A percentile compares a stretch with the other conserved stretches of the same genome.
Evolutionary conservation across 2,797 vertebrate species (phyloP).

Genomic region (Platalea minor): DNA sequence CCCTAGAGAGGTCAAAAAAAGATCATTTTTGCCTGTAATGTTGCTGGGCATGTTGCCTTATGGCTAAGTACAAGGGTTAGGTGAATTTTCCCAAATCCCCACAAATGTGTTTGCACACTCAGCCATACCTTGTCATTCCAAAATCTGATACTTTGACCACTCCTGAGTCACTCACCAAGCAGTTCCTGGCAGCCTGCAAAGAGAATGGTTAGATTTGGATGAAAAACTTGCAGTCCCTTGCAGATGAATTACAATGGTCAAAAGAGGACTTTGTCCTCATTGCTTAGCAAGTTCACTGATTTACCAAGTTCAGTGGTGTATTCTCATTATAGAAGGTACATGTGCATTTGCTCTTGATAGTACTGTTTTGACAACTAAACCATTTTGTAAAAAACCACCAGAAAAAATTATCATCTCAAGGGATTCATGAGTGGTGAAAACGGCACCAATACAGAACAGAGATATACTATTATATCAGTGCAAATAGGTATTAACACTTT

Average conservation of each 20-base stretch:
- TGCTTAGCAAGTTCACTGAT: background rate
- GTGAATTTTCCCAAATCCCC: background rate
- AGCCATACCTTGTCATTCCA: constrained; percentile 90
- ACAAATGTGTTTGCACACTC: background rate
- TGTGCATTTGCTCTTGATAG: background rate
- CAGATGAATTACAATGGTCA: background rate
- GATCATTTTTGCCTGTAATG: background rate
- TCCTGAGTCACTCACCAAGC: constrained; percentile 85
- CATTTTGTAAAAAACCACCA: background rate
- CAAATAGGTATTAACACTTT: background rate
- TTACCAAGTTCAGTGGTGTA: background rate
- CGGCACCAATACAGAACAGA: background rate
- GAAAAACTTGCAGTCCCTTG: background rate
- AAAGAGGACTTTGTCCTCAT: background rate
- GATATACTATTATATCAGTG: background rate
- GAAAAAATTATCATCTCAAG: background rate
- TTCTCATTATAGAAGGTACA: background rate
- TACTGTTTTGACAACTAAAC: background rate
- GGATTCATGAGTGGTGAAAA: background rate
- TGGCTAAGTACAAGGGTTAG: background rate
- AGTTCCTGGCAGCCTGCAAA: constrained; percentile 92
- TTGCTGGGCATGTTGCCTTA: background rate
- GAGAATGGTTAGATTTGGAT: background rate
- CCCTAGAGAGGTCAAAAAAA: background rate
- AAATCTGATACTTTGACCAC: constrained; percentile 96